Percentiles rank a stretch among this genome's conserved stretches.
Evolutionary conservation across 1,140 invertebrate species (phyloP).

Genomic region (Zophobas morio): DNA sequence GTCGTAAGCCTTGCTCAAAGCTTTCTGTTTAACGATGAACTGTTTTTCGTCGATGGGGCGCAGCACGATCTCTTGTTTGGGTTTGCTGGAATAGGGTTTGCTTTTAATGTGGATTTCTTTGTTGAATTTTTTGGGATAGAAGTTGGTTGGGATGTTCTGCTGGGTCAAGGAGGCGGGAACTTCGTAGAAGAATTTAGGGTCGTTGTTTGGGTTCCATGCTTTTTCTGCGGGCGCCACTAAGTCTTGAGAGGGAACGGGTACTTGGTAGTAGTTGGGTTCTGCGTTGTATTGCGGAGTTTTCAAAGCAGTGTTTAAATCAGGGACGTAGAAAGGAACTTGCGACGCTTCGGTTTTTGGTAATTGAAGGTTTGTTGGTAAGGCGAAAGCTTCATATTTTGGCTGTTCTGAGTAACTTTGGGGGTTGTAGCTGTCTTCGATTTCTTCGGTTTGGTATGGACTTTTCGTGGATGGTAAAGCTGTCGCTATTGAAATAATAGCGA

Average conservation of each 20-base stretch:
- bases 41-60: slow-evolving; percentile 58
- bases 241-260: slow-evolving; percentile 62
- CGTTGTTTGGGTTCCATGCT: slow-evolving; percentile 65
- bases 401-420: slow-evolving; percentile 38
- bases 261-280: slow-evolving; percentile 57
- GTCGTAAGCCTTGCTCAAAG: slow-evolving; percentile 60
- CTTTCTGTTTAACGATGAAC: slow-evolving; percentile 59
- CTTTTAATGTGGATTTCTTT: slow-evolving; percentile 62
- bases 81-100: slow-evolving; percentile 61
- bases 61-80: slow-evolving; percentile 60
- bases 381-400: slow-evolving; percentile 48
- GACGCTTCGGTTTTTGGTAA: slow-evolving; percentile 56
- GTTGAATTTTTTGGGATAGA: slow-evolving; percentile 65
- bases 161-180: slow-evolving; percentile 57
- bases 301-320: slow-evolving; percentile 56
- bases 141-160: slow-evolving; percentile 60
- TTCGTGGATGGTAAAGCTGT: slow-evolving; percentile 32
- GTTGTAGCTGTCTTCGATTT: slow-evolving; percentile 27
- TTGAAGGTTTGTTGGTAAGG: slow-evolving; percentile 57
- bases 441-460: slow-evolving; percentile 27
- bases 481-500: slow-evolving; percentile 22
- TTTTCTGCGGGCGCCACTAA: slow-evolving; percentile 59
- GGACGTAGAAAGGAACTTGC: slow-evolving; percentile 57
- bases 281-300: slow-evolving; percentile 56
- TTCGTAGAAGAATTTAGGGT: slow-evolving; percentile 64